These are phyloP conservation scores for Dione juno DNA, from an alignment of 2,888 invertebrate genomes.

Conservation along the genomic window DNA sequence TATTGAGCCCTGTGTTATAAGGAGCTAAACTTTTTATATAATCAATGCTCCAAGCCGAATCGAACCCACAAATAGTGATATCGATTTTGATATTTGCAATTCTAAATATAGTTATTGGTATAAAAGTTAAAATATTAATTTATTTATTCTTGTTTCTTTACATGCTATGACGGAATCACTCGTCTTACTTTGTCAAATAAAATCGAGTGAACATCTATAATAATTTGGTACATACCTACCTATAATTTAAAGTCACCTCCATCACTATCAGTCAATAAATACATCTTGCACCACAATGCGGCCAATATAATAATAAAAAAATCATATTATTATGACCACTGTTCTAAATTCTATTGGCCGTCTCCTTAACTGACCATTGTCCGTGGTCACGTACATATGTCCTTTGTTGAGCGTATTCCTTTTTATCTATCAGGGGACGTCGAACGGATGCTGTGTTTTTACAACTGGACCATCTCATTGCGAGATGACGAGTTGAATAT, in stretches of 20 bases:
- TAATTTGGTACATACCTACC: no score
- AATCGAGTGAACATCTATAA: no score
- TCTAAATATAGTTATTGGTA: no score
- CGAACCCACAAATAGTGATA: no score
- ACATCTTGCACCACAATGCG: neutral
- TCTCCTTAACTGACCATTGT: constrained; percentile 60
- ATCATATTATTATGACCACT: constrained; percentile 6
- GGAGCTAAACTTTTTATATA: no score
- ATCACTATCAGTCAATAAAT: neutral
- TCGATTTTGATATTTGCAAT: no score
- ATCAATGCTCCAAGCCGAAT: no score
- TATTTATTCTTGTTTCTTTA: no score
- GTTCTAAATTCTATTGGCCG: constrained; percentile 18
- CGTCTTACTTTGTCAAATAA: no score
- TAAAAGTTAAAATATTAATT: no score
- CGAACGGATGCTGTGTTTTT: constrained; percentile 78
- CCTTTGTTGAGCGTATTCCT: constrained; percentile 50
- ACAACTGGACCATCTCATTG: constrained; percentile 70
- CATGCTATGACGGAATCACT: no score
- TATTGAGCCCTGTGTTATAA: no score
- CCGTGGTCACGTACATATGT: constrained; percentile 79
- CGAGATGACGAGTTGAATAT: constrained; percentile 59
- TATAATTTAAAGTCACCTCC: neutral
- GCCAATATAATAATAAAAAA: neutral
- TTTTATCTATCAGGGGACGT: constrained; percentile 32